phyloP scores from a whole-genome alignment of 2,888 invertebrate genomes.

The Morpho helenor region DNA sequence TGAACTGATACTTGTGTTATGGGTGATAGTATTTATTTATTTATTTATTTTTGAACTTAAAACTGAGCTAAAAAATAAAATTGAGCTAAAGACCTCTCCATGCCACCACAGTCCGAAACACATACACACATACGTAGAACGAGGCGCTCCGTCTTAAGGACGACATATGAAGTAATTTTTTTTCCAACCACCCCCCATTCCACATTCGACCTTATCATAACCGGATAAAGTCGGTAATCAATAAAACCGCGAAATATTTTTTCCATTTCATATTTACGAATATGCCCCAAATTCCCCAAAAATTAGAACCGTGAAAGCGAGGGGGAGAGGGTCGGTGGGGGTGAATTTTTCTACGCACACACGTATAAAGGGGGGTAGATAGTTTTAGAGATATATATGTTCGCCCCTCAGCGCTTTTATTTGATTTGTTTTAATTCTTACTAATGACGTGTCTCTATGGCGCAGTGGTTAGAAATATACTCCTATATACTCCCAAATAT shows the following conservation, averaged over 20 bases:
- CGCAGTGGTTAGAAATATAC: neutral
- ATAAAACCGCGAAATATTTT: constrained; percentile 69
- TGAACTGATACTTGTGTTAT: too few relatives aligned
- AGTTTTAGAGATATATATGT: constrained; percentile 73
- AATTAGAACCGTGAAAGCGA: constrained; percentile 80
- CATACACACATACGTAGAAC: constrained; percentile 69
- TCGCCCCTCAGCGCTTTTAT: constrained; percentile 46
- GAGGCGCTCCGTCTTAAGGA: constrained; percentile 79
- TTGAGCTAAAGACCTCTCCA: constrained; percentile 40
- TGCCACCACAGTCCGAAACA: constrained; percentile 45
- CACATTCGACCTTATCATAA: constrained; percentile 41
- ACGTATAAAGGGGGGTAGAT: constrained; percentile 53
- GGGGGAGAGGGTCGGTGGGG: constrained; percentile 39
- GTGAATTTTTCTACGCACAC: constrained; percentile 55
- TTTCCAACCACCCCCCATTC: constrained; percentile 55
- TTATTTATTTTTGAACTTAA: too few relatives aligned
- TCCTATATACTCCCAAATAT: too few relatives aligned
- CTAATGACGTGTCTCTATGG: constrained; percentile 9
- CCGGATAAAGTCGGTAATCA: constrained; percentile 43
- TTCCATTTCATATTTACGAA: constrained; percentile 81
- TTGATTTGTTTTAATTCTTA: constrained; percentile 38
- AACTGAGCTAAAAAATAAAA: too few relatives aligned
- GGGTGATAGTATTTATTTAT: too few relatives aligned
- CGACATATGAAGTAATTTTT: constrained; percentile 80
- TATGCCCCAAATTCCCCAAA: constrained; percentile 80